These are phyloP conservation scores for Eutolmus rufibarbis DNA, from an alignment of 2,888 invertebrate genomes.

Conservation along the genomic window DNA sequence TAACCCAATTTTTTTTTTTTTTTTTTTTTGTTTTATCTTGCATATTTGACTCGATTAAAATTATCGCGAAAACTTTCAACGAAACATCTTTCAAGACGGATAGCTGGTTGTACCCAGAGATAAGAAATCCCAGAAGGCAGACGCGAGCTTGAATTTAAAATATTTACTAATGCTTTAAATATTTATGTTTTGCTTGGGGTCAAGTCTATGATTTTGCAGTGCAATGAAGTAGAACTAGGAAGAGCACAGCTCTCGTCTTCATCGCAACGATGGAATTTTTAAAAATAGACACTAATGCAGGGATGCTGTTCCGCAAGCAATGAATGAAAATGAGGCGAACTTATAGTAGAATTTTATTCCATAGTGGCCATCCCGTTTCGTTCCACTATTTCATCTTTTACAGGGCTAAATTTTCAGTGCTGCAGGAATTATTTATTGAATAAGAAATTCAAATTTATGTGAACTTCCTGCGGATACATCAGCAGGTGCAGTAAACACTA, in stretches of 20 bases:
- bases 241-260: not conserved
- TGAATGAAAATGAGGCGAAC: slow-evolving; percentile 28
- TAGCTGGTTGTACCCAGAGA: not conserved
- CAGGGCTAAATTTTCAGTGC: slow-evolving; percentile 19
- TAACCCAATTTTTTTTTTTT: not conserved
- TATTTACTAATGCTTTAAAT: not conserved
- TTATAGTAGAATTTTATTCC: slow-evolving; percentile 23
- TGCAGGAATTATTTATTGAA: slow-evolving; percentile 46
- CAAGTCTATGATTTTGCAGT: not conserved
- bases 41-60: not conserved
- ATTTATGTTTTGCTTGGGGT: not conserved
- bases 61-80: not conserved
- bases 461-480: slow-evolving; percentile 46
- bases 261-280: slow-evolving; percentile 2
- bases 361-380: not conserved
- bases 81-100: not conserved
- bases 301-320: slow-evolving; percentile 17
- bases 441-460: slow-evolving; percentile 47
- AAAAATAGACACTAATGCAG: slow-evolving; percentile 18
- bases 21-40: not conserved
- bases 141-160: not conserved
- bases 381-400: slow-evolving; percentile 11
- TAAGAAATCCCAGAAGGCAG: not conserved
- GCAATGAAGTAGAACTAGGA: not conserved
- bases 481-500: slow-evolving; percentile 44